These are phyloP conservation scores for Lampris megalopsis DNA, from an alignment of 2,113 vertebrate species.

Conservation along the genomic window DNA sequence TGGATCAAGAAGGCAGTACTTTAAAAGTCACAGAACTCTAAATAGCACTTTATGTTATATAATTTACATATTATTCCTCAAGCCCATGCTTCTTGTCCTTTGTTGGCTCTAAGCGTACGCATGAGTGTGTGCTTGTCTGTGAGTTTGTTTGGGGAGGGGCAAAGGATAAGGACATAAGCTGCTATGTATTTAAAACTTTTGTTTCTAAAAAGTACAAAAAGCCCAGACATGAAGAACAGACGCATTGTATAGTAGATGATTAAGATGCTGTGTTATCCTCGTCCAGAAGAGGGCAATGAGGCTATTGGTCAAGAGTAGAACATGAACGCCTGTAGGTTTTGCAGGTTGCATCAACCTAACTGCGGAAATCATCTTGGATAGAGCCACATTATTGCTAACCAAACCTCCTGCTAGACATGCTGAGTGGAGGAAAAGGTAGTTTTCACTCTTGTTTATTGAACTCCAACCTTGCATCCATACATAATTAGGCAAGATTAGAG, in stretches of 20 bases:
- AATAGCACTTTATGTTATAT: too few species aligned
- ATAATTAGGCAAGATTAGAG: conserved; percentile 78
- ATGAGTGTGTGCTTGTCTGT: conserved; percentile 13
- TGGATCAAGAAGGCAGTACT: too few species aligned
- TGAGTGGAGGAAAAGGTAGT: neutral
- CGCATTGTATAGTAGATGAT: neutral
- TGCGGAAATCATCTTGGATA: too few species aligned
- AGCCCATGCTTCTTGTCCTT: neutral
- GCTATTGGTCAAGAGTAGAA: conserved; percentile 26
- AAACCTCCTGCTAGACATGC: neutral
- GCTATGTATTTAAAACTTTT: neutral
- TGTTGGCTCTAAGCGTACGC: neutral
- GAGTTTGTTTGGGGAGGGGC: neutral
- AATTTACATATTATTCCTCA: too few species aligned
- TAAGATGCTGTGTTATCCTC: conserved; percentile 37
- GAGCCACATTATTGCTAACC: neutral
- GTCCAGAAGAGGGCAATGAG: conserved; percentile 63
- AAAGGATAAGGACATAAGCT: neutral
- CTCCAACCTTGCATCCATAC: conserved; percentile 65
- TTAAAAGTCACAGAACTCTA: neutral
- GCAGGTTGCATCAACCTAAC: too few species aligned
- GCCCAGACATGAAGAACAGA: neutral
- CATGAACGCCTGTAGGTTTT: too few species aligned
- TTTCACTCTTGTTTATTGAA: conserved; percentile 63
- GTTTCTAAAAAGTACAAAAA: neutral